Conservation (phyloP, 2,888 invertebrate species). For the Zele albiditarsus region DNA sequence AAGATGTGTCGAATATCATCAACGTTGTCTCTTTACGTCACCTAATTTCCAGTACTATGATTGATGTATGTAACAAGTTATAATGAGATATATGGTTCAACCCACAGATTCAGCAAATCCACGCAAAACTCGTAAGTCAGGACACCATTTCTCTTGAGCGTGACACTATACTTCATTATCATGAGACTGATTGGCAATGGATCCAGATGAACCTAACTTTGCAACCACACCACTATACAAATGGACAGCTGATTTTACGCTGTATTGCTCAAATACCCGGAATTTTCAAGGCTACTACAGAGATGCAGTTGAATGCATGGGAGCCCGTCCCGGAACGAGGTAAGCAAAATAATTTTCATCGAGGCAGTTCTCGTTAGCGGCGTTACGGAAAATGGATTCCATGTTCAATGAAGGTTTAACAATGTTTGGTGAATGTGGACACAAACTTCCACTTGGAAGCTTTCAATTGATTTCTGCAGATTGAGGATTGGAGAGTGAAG, state of each 20-base stretch:
- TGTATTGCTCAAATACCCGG: constrained; percentile 82
- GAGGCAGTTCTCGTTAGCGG: too few species aligned
- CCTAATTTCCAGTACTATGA: too few species aligned
- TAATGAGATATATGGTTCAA: neutral
- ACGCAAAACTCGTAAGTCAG: neutral
- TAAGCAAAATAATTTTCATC: constrained; percentile 70
- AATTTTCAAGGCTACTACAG: constrained; percentile 81
- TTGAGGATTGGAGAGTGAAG: too few species aligned
- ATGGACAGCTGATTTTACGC: constrained; percentile 80
- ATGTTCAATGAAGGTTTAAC: too few species aligned
- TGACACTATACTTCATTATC: neutral
- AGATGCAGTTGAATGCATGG: constrained; percentile 80
- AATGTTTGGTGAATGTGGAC: too few species aligned
- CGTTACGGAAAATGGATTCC: too few species aligned
- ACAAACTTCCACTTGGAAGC: too few species aligned
- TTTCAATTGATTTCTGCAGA: too few species aligned
- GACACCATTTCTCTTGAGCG: neutral
- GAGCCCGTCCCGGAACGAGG: constrained; percentile 88
- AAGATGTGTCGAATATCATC: too few species aligned
- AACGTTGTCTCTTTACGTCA: too few species aligned
- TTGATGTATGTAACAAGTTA: too few species aligned
- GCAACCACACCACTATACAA: constrained; percentile 76
- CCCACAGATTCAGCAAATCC: neutral
- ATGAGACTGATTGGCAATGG: constrained; percentile 73
- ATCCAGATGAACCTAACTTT: constrained; percentile 78